Conservation (phyloP, 2,888 invertebrate species). For the Pyrochroa serraticornis region DNA sequence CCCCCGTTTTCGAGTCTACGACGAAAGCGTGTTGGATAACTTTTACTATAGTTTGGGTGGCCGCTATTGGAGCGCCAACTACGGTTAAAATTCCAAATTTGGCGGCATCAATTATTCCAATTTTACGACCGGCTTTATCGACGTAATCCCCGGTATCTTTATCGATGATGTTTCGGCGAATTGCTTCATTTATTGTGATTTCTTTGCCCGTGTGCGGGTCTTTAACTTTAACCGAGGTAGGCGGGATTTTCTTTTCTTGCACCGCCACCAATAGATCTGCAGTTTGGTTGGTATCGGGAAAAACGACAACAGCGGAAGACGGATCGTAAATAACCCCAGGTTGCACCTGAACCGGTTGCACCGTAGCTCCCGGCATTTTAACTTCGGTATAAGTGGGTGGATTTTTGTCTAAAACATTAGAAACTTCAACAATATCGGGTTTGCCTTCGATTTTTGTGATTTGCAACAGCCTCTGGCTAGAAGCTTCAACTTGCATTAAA, state of each 20-base stretch:
- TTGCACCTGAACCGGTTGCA: conserved; percentile 74
- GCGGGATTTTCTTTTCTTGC: conserved; percentile 73
- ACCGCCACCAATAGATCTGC: conserved; percentile 78
- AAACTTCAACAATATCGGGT: conserved; percentile 75
- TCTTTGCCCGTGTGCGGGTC: conserved; percentile 73
- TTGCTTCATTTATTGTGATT: conserved; percentile 75
- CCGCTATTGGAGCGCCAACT: conserved; percentile 75
- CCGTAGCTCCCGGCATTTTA: conserved; percentile 57
- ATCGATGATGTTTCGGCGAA: conserved; percentile 77
- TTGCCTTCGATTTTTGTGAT: conserved; percentile 75
- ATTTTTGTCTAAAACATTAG: conserved; percentile 61
- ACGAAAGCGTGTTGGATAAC: conserved; percentile 67
- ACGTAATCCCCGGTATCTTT: conserved; percentile 71
- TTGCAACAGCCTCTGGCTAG: conserved; percentile 69
- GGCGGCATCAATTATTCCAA: conserved; percentile 75
- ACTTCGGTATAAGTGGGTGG: conserved; percentile 61
- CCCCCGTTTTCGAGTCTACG: conserved; percentile 80
- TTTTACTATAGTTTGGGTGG: conserved; percentile 72
- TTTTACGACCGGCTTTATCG: conserved; percentile 68
- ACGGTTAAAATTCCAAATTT: conserved; percentile 79
- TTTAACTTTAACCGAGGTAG: conserved; percentile 70
- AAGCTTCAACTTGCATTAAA: conserved; percentile 58
- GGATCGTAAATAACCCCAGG: conserved; percentile 82
- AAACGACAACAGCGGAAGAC: conserved; percentile 74
- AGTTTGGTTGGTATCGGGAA: conserved; percentile 72